These are phyloP conservation scores for Heliangelus exortis DNA, from an alignment of 2,797 vertebrate species.

Conservation along the genomic window DNA sequence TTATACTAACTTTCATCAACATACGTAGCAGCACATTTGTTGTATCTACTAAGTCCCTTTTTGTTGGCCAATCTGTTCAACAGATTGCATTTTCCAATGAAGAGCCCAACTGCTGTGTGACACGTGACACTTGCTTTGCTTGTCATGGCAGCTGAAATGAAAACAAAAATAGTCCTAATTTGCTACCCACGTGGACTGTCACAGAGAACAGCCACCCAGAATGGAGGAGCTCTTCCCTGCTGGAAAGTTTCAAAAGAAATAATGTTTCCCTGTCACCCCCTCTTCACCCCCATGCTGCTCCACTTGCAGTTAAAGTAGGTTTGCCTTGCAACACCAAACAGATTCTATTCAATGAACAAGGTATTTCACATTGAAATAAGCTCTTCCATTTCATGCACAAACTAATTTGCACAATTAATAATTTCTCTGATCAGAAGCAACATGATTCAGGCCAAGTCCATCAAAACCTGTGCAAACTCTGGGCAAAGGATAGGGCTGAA, in stretches of 20 bases:
- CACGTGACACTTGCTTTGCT: background rate
- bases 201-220: background rate
- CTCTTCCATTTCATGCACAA: background rate
- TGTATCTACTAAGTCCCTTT: background rate
- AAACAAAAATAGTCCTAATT: background rate
- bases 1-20: background rate
- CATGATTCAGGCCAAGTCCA: accelerated
- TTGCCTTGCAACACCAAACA: background rate
- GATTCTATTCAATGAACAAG: background rate
- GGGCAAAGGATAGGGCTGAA: background rate
- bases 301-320: background rate
- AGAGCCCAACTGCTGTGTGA: accelerated
- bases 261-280: background rate
- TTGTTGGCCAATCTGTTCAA: background rate
- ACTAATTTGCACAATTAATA: background rate
- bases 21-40: background rate
- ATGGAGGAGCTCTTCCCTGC: background rate
- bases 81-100: background rate
- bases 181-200: background rate
- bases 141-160: background rate
- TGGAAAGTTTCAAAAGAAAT: background rate
- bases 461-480: background rate
- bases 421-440: background rate
- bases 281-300: background rate
- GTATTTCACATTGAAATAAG: background rate